Evolutionary conservation across 2,113 vertebrate genomes (phyloP).

Genomic region (Myrmecobius fasciatus): DNA sequence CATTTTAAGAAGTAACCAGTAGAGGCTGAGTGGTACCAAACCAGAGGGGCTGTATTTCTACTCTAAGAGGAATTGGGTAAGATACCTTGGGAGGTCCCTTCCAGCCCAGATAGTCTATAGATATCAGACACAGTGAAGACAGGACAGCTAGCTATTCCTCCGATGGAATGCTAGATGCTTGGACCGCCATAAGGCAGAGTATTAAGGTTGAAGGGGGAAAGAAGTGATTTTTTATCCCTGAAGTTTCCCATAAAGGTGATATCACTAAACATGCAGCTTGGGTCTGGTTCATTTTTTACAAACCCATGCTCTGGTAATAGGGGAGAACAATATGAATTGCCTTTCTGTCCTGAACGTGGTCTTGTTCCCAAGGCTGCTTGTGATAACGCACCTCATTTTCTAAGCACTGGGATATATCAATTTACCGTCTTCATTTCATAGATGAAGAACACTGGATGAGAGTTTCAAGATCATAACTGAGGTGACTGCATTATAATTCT

Average conservation of each 20-base stretch:
- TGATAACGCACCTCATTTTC: conserved; percentile 9
- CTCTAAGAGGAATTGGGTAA: background rate
- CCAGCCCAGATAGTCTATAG: background rate
- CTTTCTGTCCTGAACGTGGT: conserved; percentile 8
- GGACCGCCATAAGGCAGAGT: background rate
- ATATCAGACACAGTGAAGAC: background rate
- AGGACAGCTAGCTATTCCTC: background rate
- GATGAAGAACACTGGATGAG: background rate
- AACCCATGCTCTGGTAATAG: conserved; percentile 6
- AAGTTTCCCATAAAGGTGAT: conserved; percentile 13
- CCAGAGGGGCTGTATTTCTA: background rate
- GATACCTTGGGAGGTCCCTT: background rate
- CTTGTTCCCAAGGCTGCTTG: background rate
- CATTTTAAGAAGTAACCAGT: background rate
- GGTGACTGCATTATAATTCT: background rate
- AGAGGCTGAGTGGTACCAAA: background rate
- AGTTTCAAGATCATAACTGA: background rate
- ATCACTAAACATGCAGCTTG: conserved; percentile 3
- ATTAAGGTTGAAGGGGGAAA: conserved; percentile 19
- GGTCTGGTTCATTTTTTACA: conserved; percentile 3
- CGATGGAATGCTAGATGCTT: background rate
- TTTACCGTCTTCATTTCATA: conserved; percentile 11
- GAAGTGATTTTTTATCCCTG: background rate
- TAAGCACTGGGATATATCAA: background rate
- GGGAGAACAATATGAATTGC: conserved; percentile 16